Conservation (phyloP, 1,140 invertebrate genomes). For the Leguminivora glycinivorella region DNA sequence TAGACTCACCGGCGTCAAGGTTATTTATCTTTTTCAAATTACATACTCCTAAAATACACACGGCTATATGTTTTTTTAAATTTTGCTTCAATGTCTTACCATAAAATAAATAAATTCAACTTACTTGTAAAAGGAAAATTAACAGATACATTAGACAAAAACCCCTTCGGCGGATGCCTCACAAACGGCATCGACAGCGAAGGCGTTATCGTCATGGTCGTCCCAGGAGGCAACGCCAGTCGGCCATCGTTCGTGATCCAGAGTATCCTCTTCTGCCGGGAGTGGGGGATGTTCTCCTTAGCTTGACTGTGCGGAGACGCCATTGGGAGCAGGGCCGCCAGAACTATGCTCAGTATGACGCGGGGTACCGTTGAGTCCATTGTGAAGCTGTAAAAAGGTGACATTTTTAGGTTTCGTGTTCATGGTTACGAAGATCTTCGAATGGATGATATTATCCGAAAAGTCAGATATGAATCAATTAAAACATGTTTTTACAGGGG, state of each 20-base stretch:
- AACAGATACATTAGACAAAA: conserved; percentile 90
- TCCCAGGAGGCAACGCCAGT: conserved; percentile 89
- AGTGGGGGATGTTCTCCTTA: conserved; percentile 80
- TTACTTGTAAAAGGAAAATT: conserved; percentile 93
- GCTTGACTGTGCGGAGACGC: conserved; percentile 57
- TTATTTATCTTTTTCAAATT: too few relatives aligned
- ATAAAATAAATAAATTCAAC: conserved; percentile 53
- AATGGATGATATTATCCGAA: too few relatives aligned
- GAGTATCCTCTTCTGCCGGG: conserved; percentile 87
- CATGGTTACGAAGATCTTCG: too few relatives aligned
- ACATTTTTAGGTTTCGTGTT: too few relatives aligned
- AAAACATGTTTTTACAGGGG: too few relatives aligned
- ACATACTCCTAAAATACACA: too few relatives aligned
- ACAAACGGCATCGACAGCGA: conserved; percentile 90
- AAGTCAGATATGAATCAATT: too few relatives aligned
- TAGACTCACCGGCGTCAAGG: too few relatives aligned
- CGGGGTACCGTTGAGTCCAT: conserved; percentile 66
- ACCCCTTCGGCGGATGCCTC: conserved; percentile 89
- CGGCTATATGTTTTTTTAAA: too few relatives aligned
- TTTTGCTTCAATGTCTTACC: not conserved
- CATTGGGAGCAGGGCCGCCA: conserved; percentile 64
- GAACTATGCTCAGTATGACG: conserved; percentile 68
- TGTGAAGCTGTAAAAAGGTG: conserved; percentile 43
- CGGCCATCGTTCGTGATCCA: conserved; percentile 91
- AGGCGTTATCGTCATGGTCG: conserved; percentile 87